Conservation (phyloP, 2,888 invertebrate species). For the Psococerastis gibbosa region DNA sequence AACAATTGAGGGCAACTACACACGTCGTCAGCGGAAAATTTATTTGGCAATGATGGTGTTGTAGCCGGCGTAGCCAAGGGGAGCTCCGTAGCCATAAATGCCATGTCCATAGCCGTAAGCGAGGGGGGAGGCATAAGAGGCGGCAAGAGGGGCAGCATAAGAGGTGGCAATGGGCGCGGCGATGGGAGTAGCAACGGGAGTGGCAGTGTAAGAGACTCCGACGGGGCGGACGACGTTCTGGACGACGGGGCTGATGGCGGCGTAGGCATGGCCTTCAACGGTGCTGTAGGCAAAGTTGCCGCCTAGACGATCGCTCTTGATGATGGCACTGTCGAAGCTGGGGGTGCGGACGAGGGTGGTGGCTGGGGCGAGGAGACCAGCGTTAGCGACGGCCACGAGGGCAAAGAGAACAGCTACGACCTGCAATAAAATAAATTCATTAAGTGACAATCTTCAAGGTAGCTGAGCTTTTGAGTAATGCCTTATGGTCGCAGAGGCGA, state of each 20-base stretch:
- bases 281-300: conserved; percentile 24
- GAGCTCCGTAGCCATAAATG: conserved; percentile 3
- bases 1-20: no score
- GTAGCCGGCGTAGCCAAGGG: conserved; percentile 9
- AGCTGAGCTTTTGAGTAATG: no score
- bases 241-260: conserved; percentile 21
- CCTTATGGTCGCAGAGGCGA: no score
- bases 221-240: conserved; percentile 20
- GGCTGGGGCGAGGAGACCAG: conserved; percentile 15
- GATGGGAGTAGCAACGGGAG: conserved; percentile 14
- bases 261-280: conserved; percentile 23
- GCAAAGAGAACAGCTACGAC: conserved; percentile 12
- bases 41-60: neutral
- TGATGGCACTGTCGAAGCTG: conserved; percentile 23
- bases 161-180: conserved; percentile 15
- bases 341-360: conserved; percentile 21
- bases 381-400: conserved; percentile 17
- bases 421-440: conserved; percentile 4
- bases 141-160: conserved; percentile 11
- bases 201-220: conserved; percentile 20
- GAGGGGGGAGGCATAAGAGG: neutral
- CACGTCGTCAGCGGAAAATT: no score
- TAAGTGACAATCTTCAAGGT: no score
- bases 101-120: neutral
- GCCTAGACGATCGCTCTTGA: conserved; percentile 23